Percentiles rank a stretch among this genome's conserved stretches.
These are phyloP conservation scores for Eurytoma adleriae DNA, from an alignment of 2,888 invertebrate genomes.

Conservation along the genomic window DNA sequence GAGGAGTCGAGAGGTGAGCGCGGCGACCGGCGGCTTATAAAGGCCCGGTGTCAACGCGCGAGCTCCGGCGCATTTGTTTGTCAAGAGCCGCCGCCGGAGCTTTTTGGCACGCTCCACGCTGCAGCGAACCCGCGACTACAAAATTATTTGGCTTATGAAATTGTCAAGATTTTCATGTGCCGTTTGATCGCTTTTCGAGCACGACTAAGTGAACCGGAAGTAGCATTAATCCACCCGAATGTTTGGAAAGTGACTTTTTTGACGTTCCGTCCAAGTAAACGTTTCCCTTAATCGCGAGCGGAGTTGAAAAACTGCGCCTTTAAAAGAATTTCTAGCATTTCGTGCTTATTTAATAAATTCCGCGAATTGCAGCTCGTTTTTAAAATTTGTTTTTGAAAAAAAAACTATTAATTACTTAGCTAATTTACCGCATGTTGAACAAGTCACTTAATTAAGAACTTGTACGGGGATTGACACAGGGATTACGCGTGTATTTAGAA, in stretches of 20 bases:
- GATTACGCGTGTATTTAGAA: slow-evolving; percentile 33
- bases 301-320: too few species aligned
- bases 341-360: too few species aligned
- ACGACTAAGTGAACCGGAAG: slow-evolving; percentile 15
- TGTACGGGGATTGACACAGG: background rate
- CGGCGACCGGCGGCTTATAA: background rate
- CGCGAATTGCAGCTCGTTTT: too few species aligned
- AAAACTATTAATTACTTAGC: too few species aligned
- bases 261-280: too few species aligned
- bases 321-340: too few species aligned
- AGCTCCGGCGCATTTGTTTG: slow-evolving; percentile 29
- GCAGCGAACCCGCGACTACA: too few species aligned
- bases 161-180: background rate
- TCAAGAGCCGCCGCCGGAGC: slow-evolving; percentile 1
- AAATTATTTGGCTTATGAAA: slow-evolving; percentile 34
- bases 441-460: slow-evolving; percentile 29
- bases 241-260: too few species aligned
- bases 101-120: slow-evolving; percentile 39
- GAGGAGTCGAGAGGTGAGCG: background rate
- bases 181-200: slow-evolving; percentile 33
- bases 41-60: slow-evolving; percentile 1
- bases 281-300: too few species aligned
- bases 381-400: too few species aligned
- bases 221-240: background rate
- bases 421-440: too few species aligned